phyloP scores from a whole-genome alignment of 2,888 invertebrate species.

The Harmothoe impar region DNA sequence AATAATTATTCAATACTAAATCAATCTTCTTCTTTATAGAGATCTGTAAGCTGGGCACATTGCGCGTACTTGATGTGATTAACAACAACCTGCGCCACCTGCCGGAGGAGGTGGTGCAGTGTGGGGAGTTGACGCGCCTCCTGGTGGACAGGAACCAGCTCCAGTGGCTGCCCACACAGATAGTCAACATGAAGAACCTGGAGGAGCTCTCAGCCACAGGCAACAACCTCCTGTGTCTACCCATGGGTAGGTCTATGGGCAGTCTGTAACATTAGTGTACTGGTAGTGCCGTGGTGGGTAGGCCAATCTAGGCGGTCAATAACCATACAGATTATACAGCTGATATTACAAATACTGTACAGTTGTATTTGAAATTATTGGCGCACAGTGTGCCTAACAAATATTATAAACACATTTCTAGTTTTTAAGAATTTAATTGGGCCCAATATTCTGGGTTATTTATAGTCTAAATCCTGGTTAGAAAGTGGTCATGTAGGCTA shows the following conservation, averaged over 20 bases:
- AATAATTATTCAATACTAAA: background rate
- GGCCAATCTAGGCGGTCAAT: no score
- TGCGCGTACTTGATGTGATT: conserved; percentile 68
- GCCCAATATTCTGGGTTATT: no score
- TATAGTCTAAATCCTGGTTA: no score
- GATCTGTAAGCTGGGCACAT: conserved; percentile 67
- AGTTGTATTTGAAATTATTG: no score
- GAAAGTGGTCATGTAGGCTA: no score
- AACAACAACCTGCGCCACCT: conserved; percentile 69
- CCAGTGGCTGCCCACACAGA: conserved; percentile 69
- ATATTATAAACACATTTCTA: no score
- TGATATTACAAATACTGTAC: no score
- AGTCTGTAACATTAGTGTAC: background rate
- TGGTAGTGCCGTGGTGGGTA: no score
- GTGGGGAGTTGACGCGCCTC: conserved; percentile 67
- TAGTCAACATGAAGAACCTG: conserved; percentile 67
- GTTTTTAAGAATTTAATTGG: no score
- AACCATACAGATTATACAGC: no score
- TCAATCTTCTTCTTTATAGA: conserved; percentile 65
- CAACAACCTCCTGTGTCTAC: conserved; percentile 70
- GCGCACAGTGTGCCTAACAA: no score
- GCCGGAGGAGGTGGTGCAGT: conserved; percentile 68
- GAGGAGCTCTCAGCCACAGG: conserved; percentile 70
- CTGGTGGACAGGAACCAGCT: conserved; percentile 71
- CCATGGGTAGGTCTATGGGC: conserved; percentile 69